Conservation (phyloP, 2,113 vertebrate genomes). For the Pitta sordida region DNA sequence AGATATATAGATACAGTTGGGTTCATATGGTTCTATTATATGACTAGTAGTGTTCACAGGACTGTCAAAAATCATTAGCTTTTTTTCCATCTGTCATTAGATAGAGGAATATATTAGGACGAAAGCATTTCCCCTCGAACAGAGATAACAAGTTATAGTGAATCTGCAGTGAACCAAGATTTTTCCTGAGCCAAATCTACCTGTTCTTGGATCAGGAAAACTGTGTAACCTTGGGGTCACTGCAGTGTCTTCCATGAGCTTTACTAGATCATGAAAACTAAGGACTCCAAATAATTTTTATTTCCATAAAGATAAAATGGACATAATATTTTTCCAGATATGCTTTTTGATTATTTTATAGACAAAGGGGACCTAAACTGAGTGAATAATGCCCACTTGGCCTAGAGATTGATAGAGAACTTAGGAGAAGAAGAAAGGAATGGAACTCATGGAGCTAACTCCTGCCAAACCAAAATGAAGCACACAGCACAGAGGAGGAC, state of each 20-base stretch:
- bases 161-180: not conserved
- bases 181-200: not conserved
- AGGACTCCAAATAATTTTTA: not conserved
- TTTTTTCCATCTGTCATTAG: not conserved
- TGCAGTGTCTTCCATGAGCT: not conserved
- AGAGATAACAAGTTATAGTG: not conserved
- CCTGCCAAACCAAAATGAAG: not conserved
- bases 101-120: not conserved
- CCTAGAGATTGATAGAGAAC: not conserved
- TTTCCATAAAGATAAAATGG: not conserved
- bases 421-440: not conserved
- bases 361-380: not conserved
- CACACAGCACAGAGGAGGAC: not conserved
- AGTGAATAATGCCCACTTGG: not conserved
- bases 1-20: accelerated
- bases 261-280: not conserved
- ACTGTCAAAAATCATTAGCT: not conserved
- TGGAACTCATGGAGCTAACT: not conserved
- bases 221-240: not conserved
- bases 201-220: not conserved
- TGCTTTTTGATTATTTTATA: not conserved
- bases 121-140: not conserved
- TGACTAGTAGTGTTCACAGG: not conserved
- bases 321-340: not conserved
- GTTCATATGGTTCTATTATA: not conserved